A percentile compares a stretch with the other conserved stretches of the same genome.
Evolutionary conservation across 2,888 invertebrate genomes (phyloP).

Genomic region (Thecocarcelia acutangulata): DNA sequence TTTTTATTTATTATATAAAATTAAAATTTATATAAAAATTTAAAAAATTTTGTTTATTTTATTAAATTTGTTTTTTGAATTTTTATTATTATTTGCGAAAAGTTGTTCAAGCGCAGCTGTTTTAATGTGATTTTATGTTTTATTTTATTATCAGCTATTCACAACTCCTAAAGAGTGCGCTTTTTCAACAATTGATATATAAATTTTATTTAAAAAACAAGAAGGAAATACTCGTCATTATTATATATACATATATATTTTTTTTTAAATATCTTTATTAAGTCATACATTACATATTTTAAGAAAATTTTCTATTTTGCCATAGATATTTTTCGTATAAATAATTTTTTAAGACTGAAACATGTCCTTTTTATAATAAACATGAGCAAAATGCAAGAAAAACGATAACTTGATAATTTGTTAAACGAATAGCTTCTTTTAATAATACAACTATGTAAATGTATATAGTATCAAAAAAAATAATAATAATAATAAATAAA

Average conservation of each 20-base stretch:
- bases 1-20: slow-evolving; percentile 55
- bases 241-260: too few species aligned
- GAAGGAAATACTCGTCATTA: slow-evolving; percentile 65
- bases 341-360: slow-evolving; percentile 80
- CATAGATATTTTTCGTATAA: slow-evolving; percentile 76
- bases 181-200: neutral
- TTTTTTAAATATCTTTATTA: slow-evolving; percentile 49
- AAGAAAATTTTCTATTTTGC: slow-evolving; percentile 74
- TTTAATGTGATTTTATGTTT: slow-evolving; percentile 58
- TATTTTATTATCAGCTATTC: slow-evolving; percentile 12
- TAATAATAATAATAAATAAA: too few species aligned
- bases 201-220: slow-evolving; percentile 5
- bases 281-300: slow-evolving; percentile 62
- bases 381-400: slow-evolving; percentile 68
- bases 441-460: neutral
- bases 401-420: slow-evolving; percentile 43
- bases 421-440: slow-evolving; percentile 64
- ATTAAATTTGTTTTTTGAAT: slow-evolving; percentile 12
- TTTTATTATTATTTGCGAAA: slow-evolving; percentile 36
- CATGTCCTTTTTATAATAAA: slow-evolving; percentile 77
- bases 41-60: slow-evolving; percentile 26
- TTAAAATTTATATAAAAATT: slow-evolving; percentile 52
- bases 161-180: slow-evolving; percentile 14
- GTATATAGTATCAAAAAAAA: slow-evolving; percentile 50
- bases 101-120: slow-evolving; percentile 44